These are phyloP conservation scores for Charanyca ferruginea DNA, from an alignment of 2,888 invertebrate genomes.

Conservation along the genomic window DNA sequence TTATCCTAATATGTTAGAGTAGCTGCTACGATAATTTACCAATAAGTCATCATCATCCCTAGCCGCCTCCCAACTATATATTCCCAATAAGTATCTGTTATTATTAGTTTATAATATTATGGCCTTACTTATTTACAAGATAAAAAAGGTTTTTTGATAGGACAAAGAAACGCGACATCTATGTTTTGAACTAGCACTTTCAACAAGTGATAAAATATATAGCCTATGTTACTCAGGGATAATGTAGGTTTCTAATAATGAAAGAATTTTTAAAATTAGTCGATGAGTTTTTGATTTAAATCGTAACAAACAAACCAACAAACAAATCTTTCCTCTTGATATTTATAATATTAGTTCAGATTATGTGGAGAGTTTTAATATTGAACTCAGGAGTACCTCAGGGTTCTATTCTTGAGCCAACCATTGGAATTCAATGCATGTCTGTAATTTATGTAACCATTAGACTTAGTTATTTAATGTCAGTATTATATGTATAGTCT, in stretches of 20 bases:
- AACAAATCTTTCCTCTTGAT: no score
- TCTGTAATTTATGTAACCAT: slow-evolving; percentile 44
- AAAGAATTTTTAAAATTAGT: no score
- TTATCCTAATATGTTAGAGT: slow-evolving; percentile 25
- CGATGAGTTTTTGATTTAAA: no score
- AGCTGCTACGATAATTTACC: slow-evolving; percentile 15
- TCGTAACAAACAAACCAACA: no score
- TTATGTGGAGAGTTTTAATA: neutral
- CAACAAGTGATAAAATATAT: no score
- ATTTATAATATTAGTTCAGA: no score
- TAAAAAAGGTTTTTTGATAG: no score
- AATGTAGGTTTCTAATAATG: no score
- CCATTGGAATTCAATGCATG: slow-evolving; percentile 41
- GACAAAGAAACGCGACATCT: neutral
- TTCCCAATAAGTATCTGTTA: no score
- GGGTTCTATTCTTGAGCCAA: slow-evolving; percentile 24
- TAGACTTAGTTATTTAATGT: slow-evolving; percentile 47
- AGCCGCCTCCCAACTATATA: no score
- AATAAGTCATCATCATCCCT: no score
- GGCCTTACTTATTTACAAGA: neutral
- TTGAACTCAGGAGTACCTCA: slow-evolving; percentile 23
- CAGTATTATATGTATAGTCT: slow-evolving; percentile 22
- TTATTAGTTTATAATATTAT: neutral
- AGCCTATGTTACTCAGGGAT: no score
- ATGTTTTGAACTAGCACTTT: neutral